These are phyloP conservation scores for Cuculus canorus DNA, from an alignment of 2,797 vertebrate species.

Conservation along the genomic window DNA sequence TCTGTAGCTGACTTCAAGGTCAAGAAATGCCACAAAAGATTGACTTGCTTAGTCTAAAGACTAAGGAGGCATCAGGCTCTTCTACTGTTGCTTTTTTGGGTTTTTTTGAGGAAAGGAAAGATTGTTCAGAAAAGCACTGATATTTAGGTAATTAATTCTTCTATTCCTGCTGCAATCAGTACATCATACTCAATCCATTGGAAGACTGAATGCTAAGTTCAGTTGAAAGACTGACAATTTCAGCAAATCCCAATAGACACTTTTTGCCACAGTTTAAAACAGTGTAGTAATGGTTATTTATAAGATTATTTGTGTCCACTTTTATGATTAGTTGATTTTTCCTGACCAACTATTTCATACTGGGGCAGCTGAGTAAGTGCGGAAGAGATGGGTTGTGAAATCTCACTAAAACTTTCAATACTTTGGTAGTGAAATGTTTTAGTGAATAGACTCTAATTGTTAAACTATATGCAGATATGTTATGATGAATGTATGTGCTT, in stretches of 20 bases:
- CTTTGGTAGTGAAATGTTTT: neutral
- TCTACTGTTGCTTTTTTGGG: neutral
- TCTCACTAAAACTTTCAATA: neutral
- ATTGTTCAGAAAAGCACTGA: neutral
- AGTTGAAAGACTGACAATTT: neutral
- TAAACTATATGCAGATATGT: neutral
- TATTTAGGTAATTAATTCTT: neutral
- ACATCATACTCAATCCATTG: neutral
- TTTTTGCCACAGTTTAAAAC: neutral
- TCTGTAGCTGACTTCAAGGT: neutral
- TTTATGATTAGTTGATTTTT: neutral
- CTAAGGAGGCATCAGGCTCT: neutral
- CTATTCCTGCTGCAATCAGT: neutral
- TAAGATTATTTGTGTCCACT: neutral
- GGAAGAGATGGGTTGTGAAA: neutral
- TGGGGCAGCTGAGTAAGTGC: neutral
- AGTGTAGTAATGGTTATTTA: neutral
- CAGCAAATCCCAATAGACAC: neutral
- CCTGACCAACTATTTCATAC: neutral
- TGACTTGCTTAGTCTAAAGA: neutral
- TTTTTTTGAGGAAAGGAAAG: neutral
- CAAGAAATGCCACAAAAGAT: neutral
- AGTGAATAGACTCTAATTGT: neutral
- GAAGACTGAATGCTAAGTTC: neutral
- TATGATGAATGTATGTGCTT: neutral